Conservation (phyloP, 2,888 invertebrate species). For the Cremastobaeus sp. region DNA sequence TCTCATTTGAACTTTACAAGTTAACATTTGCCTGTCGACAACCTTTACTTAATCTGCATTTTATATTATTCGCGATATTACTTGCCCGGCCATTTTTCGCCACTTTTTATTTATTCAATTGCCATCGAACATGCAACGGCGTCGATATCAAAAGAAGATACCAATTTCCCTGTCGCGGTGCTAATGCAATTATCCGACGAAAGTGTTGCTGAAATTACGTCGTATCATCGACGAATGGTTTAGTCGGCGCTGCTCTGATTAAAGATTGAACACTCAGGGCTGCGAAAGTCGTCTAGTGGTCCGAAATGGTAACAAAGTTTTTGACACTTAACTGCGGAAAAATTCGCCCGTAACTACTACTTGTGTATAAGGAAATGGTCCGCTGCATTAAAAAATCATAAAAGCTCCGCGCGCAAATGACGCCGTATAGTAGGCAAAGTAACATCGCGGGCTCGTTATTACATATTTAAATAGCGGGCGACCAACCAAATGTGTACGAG, state of each 20-base stretch:
- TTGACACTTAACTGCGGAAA: conserved; percentile 33
- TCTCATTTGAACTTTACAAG: no score
- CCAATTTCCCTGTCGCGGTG: no score
- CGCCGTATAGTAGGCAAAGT: conserved; percentile 41
- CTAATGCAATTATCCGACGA: background rate
- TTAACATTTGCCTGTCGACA: no score
- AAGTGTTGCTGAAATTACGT: background rate
- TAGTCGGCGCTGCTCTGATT: background rate
- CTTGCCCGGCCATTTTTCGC: no score
- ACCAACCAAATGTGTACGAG: conserved; percentile 42
- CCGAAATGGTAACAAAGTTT: conserved; percentile 47
- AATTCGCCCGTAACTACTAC: conserved; percentile 43
- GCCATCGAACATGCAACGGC: no score
- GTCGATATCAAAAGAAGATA: no score
- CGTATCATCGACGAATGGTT: conserved; percentile 9
- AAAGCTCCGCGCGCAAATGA: conserved; percentile 42
- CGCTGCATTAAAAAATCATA: conserved; percentile 52
- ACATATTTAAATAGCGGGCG: conserved; percentile 50
- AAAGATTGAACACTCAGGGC: conserved; percentile 20
- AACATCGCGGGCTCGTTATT: conserved; percentile 46
- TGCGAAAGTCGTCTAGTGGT: conserved; percentile 14
- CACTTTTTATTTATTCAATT: no score
- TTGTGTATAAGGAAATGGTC: conserved; percentile 48
- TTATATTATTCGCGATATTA: no score
- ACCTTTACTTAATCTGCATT: no score